Percentiles rank a stretch among this genome's conserved stretches.
Evolutionary conservation across 2,797 vertebrate genomes (phyloP).

Genomic region (Oreonectes daqikongensis): DNA sequence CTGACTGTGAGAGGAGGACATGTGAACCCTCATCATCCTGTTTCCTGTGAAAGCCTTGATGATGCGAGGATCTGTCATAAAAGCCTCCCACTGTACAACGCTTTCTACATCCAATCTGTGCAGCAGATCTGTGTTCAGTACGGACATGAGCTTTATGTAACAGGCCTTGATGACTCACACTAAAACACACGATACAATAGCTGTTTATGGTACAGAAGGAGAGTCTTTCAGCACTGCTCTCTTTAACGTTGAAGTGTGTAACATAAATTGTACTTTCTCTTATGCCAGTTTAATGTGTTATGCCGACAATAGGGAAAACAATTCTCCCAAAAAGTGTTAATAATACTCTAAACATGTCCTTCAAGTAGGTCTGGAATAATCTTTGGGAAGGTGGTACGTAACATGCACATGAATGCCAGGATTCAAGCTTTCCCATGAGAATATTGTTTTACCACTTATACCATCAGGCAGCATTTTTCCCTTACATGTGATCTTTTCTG

Average conservation of each 20-base stretch:
- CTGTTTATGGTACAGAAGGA: constrained; percentile 4
- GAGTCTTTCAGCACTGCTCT: background rate
- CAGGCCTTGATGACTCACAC: constrained; percentile 2
- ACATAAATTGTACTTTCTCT: background rate
- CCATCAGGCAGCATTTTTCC: too few relatives aligned
- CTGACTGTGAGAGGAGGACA: background rate
- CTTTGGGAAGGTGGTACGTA: too few relatives aligned
- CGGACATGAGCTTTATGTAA: constrained; percentile 8
- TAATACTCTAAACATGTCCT: too few relatives aligned
- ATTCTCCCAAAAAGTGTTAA: background rate
- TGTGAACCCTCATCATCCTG: background rate
- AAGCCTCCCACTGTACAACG: background rate
- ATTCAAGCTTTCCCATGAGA: too few relatives aligned
- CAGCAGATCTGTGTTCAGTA: constrained; percentile 23
- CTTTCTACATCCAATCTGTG: background rate
- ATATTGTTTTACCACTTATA: too few relatives aligned
- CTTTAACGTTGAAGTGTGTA: background rate
- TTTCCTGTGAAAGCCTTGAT: constrained; percentile 1
- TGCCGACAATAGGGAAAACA: background rate
- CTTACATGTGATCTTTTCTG: too few relatives aligned
- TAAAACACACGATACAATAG: constrained; percentile 7
- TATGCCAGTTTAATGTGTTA: background rate
- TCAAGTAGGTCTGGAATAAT: too few relatives aligned
- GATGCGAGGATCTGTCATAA: background rate
- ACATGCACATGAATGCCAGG: too few relatives aligned